phyloP scores from a whole-genome alignment of 2,888 invertebrate genomes.

The Cephus pygmeus region DNA sequence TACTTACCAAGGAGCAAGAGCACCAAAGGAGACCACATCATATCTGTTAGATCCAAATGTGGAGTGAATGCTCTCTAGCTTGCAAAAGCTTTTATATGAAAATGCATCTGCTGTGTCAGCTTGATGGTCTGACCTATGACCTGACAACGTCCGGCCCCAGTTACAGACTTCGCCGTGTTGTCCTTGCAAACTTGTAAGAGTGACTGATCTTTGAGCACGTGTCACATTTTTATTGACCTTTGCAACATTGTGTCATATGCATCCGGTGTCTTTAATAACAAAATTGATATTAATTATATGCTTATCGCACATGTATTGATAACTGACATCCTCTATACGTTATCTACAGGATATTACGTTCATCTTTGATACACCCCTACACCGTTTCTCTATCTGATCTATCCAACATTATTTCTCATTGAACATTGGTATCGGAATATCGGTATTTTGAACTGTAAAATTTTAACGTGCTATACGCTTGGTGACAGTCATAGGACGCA shows the following conservation, averaged over 20 bases:
- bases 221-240: not conserved
- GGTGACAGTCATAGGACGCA: not conserved
- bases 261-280: not conserved
- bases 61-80: constrained; percentile 19
- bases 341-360: not conserved
- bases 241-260: not conserved
- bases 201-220: not conserved
- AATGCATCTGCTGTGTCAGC: constrained; percentile 2
- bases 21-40: constrained; percentile 42
- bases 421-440: not conserved
- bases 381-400: not conserved
- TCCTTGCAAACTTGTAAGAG: not conserved
- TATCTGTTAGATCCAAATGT: constrained; percentile 19
- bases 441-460: not conserved
- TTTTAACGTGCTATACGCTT: not conserved
- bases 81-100: constrained; percentile 4
- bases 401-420: not conserved
- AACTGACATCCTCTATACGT: not conserved
- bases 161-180: not conserved
- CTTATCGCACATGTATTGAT: not conserved
- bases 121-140: not conserved
- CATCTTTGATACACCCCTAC: not conserved
- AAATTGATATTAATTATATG: not conserved
- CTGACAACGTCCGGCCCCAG: not conserved
- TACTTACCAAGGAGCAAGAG: constrained; percentile 50